Conservation (phyloP, 2,113 vertebrate species). For the Brachyhypopomus occidentalis region DNA sequence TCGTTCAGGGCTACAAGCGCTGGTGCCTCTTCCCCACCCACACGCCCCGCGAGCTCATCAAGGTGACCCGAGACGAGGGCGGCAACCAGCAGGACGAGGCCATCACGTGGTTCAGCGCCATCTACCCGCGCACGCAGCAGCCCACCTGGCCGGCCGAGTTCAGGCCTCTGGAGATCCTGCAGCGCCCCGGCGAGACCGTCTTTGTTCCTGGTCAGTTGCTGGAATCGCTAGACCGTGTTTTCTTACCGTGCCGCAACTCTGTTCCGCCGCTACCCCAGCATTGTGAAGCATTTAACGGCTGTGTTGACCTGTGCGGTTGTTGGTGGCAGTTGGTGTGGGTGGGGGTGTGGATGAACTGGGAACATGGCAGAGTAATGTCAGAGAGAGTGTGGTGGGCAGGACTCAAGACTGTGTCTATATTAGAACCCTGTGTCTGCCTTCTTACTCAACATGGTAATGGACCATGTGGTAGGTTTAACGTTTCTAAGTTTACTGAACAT, state of each 20-base stretch:
- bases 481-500: too few relatives aligned
- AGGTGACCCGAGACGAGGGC: conserved; percentile 93
- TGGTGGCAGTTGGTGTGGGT: neutral
- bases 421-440: neutral
- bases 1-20: conserved; percentile 96
- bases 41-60: conserved; percentile 95
- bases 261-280: neutral
- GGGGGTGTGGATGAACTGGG: too few relatives aligned
- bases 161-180: conserved; percentile 91
- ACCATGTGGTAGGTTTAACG: neutral
- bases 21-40: conserved; percentile 98
- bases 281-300: neutral
- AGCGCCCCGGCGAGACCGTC: conserved; percentile 93
- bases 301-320: neutral
- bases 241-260: neutral
- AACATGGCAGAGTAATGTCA: neutral
- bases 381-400: neutral
- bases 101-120: conserved; percentile 94
- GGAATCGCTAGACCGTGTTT: neutral
- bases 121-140: conserved; percentile 91
- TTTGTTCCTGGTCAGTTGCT: conserved; percentile 90
- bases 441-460: neutral
- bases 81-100: conserved; percentile 98
- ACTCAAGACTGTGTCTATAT: neutral
- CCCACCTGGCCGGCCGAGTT: conserved; percentile 91